Base-by-base conservation (phyloP, 2,113 vertebrate genomes). In the Fulica atra region DNA sequence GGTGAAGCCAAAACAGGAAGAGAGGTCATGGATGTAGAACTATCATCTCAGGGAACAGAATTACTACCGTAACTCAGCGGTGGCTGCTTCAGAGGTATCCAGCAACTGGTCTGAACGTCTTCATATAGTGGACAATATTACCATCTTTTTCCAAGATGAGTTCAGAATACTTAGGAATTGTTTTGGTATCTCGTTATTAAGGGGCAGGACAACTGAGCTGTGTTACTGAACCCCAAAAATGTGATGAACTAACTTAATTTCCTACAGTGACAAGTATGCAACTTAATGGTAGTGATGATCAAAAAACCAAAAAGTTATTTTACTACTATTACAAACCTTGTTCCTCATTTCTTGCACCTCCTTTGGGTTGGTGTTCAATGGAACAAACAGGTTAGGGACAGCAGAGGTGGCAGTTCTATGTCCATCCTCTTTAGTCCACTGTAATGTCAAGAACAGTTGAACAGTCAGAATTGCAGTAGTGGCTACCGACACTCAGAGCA, bases 321-420 rank as follows among this genome's bases (percentile, higher is more conserved):
- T 68, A 89, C 24, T 25, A 46, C 20, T 42, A 15, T 50, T 80
- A 98, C 98, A 46, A 91, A 99, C 99, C 99, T 99, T 99, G 98
- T 99, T 99, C 94, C 99, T 98, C 99, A 99, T 99, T 98, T 99
- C 99, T 97, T 99, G 99, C 92, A 99, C 99, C 71, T 99, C 99
- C 98, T 99, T 99, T 35, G 99, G 99, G 94, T 99, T 99, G 90
- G 99, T 99, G 98, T 99, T 99, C 98, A 99, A 68, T 19, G 99
- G 99, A 92, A 99, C 99, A 98, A 99, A 99, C 98, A 99, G 99
- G 98, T 99, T 99, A 98, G 99, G 99, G 98, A 98, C 98, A 72
- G 98, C 77, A 98, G 98, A 99, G 79, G 99, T 98, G 98, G 98
- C 97, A 97, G 99, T 98, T 97, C 98, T 99, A 91, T 98, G 98